Percentiles rank a stretch among this genome's conserved stretches.
phyloP scores from a whole-genome alignment of 2,797 vertebrate genomes.

The Australoheros facetus region DNA sequence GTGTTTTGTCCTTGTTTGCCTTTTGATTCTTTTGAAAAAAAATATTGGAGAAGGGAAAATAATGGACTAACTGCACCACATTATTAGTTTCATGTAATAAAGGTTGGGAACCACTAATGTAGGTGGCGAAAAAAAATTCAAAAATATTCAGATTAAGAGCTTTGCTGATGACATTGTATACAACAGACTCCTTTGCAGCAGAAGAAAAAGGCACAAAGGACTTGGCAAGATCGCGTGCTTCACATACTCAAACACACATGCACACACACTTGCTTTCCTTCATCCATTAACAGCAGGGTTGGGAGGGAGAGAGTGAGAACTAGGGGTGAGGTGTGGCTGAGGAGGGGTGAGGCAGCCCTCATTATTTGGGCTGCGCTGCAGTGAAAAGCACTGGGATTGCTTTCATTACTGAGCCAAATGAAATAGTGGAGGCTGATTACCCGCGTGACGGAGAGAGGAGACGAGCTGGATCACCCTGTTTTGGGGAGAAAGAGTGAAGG shows the following conservation, averaged over 20 bases:
- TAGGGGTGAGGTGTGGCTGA: constrained; percentile 54
- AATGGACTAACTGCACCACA: neutral
- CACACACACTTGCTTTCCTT: constrained; percentile 61
- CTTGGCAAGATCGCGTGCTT: constrained; percentile 56
- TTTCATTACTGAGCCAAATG: constrained; percentile 84
- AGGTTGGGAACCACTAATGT: neutral
- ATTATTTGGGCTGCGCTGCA: constrained; percentile 80
- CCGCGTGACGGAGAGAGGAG: constrained; percentile 76
- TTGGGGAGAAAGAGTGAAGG: constrained; percentile 50
- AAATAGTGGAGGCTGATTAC: constrained; percentile 82
- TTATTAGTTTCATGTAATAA: neutral
- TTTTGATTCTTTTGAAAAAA: neutral
- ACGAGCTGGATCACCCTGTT: constrained; percentile 64
- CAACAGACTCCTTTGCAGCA: constrained; percentile 27
- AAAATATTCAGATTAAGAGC: constrained; percentile 12
- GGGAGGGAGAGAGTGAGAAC: constrained; percentile 59
- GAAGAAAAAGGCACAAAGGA: constrained; percentile 64
- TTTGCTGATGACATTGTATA: constrained; percentile 41
- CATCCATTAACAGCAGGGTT: constrained; percentile 73
- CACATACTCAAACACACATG: constrained; percentile 49
- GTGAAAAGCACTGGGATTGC: constrained; percentile 82
- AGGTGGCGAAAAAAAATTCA: neutral
- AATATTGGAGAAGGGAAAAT: neutral
- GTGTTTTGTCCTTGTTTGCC: neutral
- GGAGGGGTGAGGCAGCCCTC: constrained; percentile 64